Percentiles rank a stretch among this genome's conserved stretches.
Evolutionary conservation across 2,797 vertebrate species (phyloP).

Genomic region (Parotocinclus haroldoi): DNA sequence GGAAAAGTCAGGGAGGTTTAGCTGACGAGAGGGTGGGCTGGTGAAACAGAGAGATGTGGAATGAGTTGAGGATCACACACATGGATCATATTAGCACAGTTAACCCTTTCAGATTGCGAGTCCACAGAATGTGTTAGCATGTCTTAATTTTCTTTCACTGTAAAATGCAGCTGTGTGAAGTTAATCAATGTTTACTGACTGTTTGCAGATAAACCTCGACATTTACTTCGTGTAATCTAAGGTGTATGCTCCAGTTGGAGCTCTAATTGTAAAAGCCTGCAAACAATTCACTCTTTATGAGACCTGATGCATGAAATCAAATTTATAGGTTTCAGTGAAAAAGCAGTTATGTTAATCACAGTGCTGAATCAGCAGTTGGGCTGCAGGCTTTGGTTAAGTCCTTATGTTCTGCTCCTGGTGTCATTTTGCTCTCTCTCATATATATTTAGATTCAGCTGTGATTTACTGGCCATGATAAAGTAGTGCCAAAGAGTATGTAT

Average conservation of each 20-base stretch:
- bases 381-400: neutral
- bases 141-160: neutral
- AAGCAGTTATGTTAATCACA: constrained; percentile 10
- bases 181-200: neutral
- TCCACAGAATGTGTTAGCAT: neutral
- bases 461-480: no score
- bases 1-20: neutral
- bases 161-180: neutral
- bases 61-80: constrained; percentile 3
- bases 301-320: constrained; percentile 1
- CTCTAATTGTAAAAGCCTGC: neutral
- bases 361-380: neutral
- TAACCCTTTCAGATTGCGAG: constrained; percentile 6
- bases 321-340: constrained; percentile 2
- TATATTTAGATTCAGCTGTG: no score
- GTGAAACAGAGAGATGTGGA: constrained; percentile 5
- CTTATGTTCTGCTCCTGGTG: neutral
- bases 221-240: neutral
- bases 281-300: neutral
- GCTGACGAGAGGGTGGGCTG: constrained; percentile 11
- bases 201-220: constrained; percentile 4
- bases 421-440: neutral
- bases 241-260: neutral
- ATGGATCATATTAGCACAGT: constrained; percentile 21
- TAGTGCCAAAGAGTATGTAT: no score